Base-by-base conservation (phyloP, 92 coral and sea anemone genomes). In the Pocillopora meandrina region DNA sequence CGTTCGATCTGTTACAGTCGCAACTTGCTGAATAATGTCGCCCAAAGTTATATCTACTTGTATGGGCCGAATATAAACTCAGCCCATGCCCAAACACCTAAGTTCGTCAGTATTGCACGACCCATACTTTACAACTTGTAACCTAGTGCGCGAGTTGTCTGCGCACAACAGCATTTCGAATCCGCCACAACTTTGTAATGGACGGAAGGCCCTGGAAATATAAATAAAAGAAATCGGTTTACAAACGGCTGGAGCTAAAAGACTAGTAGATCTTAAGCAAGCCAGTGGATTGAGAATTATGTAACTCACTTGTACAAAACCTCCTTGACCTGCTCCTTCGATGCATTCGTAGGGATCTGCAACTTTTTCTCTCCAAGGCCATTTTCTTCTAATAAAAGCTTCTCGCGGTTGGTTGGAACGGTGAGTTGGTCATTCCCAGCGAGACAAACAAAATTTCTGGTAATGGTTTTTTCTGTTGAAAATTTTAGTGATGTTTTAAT, bases 41-140 rank as follows among this genome's bases (percentile, higher is more conserved):
- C 78, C 81, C 17, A 87, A 69, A 20, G 74, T 59, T 17, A 90
- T 86, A 65, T 87, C 90, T 36, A 68, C 73, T 78, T 90, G 91
- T 26, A 90, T 74, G 56, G 93, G 93, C 60, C 91, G 70, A 12
- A 90, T 62, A 63, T 90, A 90, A 47, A 90, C 75, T 77, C 93
- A 62, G 31, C 93, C 93, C 49, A 89, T 82, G 35, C 93, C 91
- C 71, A 79, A 72, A 36, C 87, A 87, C 72, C 85, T 83, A 9
- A 90, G 61, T 33, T 90, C 89, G 33, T 83, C 91, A 9, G 93
- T 80, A 75, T 72, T 36, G 82, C 91, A 87, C 14, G 72, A 62
- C 33, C 92, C 93, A 63, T 78, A 85, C 68, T 80, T 85, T 13
- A 88, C 90, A 47, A 87, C 89, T n/a, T 85, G 79, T 71, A 91